Conservation (phyloP, 2,797 vertebrate species). For the Babyrousa celebensis region DNA sequence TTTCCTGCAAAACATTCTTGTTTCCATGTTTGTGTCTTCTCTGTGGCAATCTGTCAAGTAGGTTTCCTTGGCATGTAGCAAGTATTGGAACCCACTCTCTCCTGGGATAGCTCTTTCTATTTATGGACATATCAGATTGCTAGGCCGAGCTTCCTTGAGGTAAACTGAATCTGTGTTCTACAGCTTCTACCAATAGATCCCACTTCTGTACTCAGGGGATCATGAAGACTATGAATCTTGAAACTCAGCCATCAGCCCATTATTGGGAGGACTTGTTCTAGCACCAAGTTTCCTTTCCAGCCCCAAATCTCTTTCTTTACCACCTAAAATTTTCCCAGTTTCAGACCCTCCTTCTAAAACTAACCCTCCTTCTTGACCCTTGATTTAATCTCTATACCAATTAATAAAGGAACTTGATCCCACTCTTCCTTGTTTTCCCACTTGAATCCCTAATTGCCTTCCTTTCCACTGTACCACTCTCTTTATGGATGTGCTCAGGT, state of each 20-base stretch:
- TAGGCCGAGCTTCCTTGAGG: background rate
- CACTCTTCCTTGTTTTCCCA: background rate
- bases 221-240: background rate
- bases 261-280: background rate
- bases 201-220: background rate
- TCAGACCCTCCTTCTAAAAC: background rate
- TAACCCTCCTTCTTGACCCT: background rate
- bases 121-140: background rate
- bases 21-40: background rate
- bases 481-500: slow-evolving; percentile 25
- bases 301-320: background rate
- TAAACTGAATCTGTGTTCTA: background rate
- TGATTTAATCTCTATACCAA: background rate
- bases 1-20: background rate
- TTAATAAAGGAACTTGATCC: slow-evolving; percentile 50
- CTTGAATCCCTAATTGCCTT: slow-evolving; percentile 6
- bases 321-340: background rate
- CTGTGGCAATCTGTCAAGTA: background rate
- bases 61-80: background rate
- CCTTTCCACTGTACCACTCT: background rate
- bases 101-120: background rate
- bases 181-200: background rate
- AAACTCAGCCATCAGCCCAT: background rate
- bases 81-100: background rate
- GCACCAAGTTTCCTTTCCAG: background rate